Conservation (phyloP, 2,888 invertebrate genomes). For the Drosophila pseudotalamancana region DNA sequence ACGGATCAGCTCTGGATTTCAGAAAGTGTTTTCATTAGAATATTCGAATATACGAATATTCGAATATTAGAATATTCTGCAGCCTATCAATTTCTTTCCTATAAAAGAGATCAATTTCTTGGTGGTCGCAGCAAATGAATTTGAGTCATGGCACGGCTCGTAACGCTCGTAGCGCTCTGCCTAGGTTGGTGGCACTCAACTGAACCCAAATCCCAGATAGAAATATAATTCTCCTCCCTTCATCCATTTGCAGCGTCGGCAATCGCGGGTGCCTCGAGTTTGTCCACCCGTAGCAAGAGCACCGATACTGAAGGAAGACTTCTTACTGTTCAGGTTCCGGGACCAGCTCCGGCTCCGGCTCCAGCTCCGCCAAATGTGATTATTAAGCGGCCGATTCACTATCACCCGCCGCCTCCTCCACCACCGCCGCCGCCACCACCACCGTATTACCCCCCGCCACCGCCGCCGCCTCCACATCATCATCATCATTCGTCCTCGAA, state of each 20-base stretch:
- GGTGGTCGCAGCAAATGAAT: conserved; percentile 19
- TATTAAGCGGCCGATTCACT: conserved; percentile 20
- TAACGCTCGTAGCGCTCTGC: conserved; percentile 25
- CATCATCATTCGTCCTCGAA: conserved; percentile 17
- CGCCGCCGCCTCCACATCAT: conserved; percentile 9
- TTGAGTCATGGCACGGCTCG: conserved; percentile 27
- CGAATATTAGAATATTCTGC: too few relatives aligned
- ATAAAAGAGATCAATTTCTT: conserved; percentile 45
- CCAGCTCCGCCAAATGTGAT: conserved; percentile 34
- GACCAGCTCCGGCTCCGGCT: conserved; percentile 5
- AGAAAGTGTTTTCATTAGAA: conserved; percentile 20
- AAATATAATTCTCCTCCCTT: background rate
- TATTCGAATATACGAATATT: too few relatives aligned
- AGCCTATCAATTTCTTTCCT: conserved; percentile 2
- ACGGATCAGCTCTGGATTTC: conserved; percentile 30
- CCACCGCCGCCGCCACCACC: conserved; percentile 3
- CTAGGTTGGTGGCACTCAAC: conserved; percentile 14
- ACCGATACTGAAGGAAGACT: conserved; percentile 9
- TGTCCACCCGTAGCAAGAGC: background rate
- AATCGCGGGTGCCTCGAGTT: conserved; percentile 15
- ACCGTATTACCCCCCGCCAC: conserved; percentile 9
- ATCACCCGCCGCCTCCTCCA: conserved; percentile 27
- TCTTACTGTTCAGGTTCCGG: conserved; percentile 21
- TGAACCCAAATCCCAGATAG: background rate
- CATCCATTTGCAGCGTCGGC: conserved; percentile 13